Evolutionary conservation across 2,113 vertebrate species (phyloP).

Genomic region (Burhinus oedicnemus): DNA sequence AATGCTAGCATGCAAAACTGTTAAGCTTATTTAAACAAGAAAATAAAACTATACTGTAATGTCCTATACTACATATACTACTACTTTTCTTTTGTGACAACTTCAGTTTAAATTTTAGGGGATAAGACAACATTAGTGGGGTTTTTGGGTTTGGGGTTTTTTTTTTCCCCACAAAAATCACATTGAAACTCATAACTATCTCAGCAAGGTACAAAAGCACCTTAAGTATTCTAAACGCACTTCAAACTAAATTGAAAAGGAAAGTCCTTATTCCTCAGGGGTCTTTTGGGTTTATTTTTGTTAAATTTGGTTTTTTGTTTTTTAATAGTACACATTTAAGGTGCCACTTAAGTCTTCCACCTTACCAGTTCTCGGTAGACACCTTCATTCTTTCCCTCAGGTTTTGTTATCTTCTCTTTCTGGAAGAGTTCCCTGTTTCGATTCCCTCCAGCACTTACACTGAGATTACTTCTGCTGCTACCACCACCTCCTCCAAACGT

Average conservation of each 20-base stretch:
- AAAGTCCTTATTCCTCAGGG: neutral
- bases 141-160: too few relatives aligned
- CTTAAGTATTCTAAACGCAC: neutral
- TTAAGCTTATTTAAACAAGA: neutral
- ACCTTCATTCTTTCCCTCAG: constrained; percentile 88
- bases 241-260: neutral
- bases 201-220: neutral
- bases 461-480: constrained; percentile 89
- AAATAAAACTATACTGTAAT: neutral
- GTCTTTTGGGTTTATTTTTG: neutral
- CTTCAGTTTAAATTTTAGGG: neutral
- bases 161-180: neutral
- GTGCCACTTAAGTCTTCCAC: neutral
- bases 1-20: neutral
- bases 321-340: neutral
- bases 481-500: constrained; percentile 94
- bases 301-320: neutral
- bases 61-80: neutral
- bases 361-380: constrained; percentile 95
- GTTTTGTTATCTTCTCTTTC: constrained; percentile 81
- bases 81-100: neutral
- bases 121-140: too few relatives aligned
- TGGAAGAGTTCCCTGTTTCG: constrained; percentile 86
- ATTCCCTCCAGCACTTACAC: constrained; percentile 74
- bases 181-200: neutral